Conservation (phyloP, 2,797 vertebrate genomes). For the Oryzias dopingdopingensis region DNA sequence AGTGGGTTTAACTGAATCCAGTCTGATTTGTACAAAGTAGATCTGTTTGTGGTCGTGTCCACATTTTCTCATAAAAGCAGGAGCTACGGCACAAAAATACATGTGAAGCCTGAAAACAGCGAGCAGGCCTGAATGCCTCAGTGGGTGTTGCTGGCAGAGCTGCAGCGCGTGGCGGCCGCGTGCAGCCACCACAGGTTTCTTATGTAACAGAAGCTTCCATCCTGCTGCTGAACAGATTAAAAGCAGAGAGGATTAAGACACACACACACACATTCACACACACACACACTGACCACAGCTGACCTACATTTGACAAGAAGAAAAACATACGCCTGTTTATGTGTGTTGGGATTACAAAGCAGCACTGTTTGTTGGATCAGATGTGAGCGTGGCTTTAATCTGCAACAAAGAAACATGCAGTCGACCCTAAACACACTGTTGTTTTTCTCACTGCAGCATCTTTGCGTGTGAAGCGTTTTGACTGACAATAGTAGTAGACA, state of each 20-base stretch:
- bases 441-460: slow-evolving; percentile 8
- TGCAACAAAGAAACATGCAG: slow-evolving; percentile 33
- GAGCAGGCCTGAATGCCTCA: no score
- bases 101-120: no score
- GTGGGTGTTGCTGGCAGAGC: neutral
- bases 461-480: no score
- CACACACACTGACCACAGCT: slow-evolving; percentile 30
- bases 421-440: slow-evolving; percentile 27
- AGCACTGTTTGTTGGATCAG: slow-evolving; percentile 12
- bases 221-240: slow-evolving; percentile 75
- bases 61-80: no score
- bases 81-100: no score
- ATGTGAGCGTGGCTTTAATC: slow-evolving; percentile 29
- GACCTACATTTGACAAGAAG: slow-evolving; percentile 44
- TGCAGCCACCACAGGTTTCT: slow-evolving; percentile 38
- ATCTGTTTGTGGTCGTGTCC: no score
- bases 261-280: slow-evolving; percentile 10
- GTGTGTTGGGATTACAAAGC: neutral
- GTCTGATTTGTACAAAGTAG: no score
- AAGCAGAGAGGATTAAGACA: slow-evolving; percentile 70
- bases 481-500: no score
- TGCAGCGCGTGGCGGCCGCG: slow-evolving; percentile 7
- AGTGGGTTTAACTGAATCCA: no score
- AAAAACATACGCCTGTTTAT: slow-evolving; percentile 43
- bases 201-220: slow-evolving; percentile 70